A percentile compares a stretch with the other conserved stretches of the same genome.
Evolutionary conservation across 1,140 invertebrate genomes (phyloP).

Genomic region (Drosophila tsacasi): DNA sequence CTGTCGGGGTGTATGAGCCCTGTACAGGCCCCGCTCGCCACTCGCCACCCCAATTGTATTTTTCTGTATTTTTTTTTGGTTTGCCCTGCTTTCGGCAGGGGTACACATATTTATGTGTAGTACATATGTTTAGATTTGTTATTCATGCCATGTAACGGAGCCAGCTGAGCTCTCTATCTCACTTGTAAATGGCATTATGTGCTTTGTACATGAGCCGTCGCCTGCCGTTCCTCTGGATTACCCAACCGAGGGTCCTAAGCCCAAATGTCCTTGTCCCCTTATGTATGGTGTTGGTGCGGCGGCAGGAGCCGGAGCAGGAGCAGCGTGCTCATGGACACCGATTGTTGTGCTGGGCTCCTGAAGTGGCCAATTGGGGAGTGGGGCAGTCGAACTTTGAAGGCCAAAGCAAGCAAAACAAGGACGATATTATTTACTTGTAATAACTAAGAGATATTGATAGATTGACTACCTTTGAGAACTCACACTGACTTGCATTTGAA

Average conservation of each 20-base stretch:
- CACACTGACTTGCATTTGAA: not conserved
- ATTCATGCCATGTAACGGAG: conserved; percentile 69
- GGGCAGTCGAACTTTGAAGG: not conserved
- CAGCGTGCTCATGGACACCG: conserved; percentile 9
- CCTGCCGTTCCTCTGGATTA: conserved; percentile 28
- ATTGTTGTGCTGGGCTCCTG: conserved; percentile 46
- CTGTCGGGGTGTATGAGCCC: conserved; percentile 33
- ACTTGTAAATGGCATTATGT: conserved; percentile 62
- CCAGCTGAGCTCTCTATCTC: conserved; percentile 42
- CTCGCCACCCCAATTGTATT: conserved; percentile 30
- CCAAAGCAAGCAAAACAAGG: not conserved
- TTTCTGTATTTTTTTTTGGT: conserved; percentile 22
- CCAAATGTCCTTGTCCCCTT: conserved; percentile 53
- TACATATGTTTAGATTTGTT: conserved; percentile 83
- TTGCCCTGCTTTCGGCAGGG: conserved; percentile 46
- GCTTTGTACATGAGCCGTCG: conserved; percentile 45
- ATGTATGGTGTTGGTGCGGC: conserved; percentile 19
- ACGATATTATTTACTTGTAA: not conserved
- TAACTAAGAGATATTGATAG: not conserved
- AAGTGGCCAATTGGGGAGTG: conserved; percentile 7
- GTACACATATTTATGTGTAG: conserved; percentile 60
- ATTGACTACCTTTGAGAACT: not conserved
- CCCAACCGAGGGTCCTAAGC: conserved; percentile 22
- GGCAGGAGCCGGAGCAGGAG: conserved; percentile 4
- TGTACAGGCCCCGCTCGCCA: conserved; percentile 9